Base-by-base conservation (phyloP, 35 echinoderm and acorn worm species). In the Patiria miniata region DNA sequence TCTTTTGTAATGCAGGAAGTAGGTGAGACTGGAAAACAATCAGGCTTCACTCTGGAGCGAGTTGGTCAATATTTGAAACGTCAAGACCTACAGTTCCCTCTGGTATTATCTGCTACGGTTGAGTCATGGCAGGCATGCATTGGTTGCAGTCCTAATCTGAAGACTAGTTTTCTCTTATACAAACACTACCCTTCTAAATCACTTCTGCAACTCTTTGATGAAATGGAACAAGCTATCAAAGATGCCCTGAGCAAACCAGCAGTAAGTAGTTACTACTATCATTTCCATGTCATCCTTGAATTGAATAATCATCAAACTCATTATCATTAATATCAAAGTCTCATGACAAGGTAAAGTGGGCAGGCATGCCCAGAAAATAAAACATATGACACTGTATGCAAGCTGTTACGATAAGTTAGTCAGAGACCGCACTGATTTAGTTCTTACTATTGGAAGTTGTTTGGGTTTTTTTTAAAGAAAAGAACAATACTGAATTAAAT, bases 11-110 rank as follows among this genome's bases (percentile, higher is more conserved):
- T 80, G 78, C 77, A 92, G 60, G 56, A 61, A 36, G 73, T 83
- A 30, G 28, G 36, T 30, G 50, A 85, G 76, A 56, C 77, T 1
- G 78, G 85, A 30, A 91, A 82, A 19, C 89, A 86, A 30, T 95
- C 96, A 18, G 96, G 96, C 12, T 99, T 99, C 51, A 99, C 89
- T 32, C 61, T 99, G 61, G 96, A 99, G 44, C 81, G 93, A 47
- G 96, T 99, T n/a, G 93, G 96, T 28, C 96, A 99, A 77, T 99
- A 99, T 77, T 78, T 99, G 1, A 92, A 91, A 79, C 89, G 89
- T 38, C 85, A 92, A 40, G 84, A 94, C 33, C 83, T 94, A 0
- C 87, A 84, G 37, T 91, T 89, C 39, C 80, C 78, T 30, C 81
- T 76, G n/a, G 77, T 47, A 1, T 40, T 60, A 7, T 85, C 86